These are phyloP conservation scores for Caenorhabditis auriculariae DNA, from an alignment of 2,888 invertebrate species.

Conservation along the genomic window DNA sequence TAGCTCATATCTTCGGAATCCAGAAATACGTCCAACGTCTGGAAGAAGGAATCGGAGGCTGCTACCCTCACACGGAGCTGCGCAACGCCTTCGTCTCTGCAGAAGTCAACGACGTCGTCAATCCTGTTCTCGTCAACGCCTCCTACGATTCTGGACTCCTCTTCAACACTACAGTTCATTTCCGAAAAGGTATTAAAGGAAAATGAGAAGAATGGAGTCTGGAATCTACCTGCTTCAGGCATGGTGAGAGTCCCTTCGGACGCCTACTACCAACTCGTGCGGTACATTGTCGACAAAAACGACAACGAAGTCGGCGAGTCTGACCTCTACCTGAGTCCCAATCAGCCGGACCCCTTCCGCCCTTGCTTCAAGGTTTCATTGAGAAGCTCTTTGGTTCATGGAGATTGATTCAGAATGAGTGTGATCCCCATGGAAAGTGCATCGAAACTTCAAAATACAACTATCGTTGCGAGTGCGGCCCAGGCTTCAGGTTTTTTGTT, in stretches of 20 bases:
- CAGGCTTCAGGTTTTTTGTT: too few relatives aligned
- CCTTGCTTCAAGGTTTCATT: conserved; percentile 56
- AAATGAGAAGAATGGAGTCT: too few relatives aligned
- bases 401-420: conserved; percentile 42
- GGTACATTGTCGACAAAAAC: conserved; percentile 55
- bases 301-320: conserved; percentile 61
- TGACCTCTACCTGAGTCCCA: conserved; percentile 57
- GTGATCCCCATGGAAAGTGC: conserved; percentile 58
- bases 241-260: conserved; percentile 59
- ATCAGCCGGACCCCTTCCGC: conserved; percentile 61
- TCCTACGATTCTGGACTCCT: conserved; percentile 60
- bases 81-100: conserved; percentile 53
- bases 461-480: conserved; percentile 59
- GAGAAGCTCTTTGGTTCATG: background rate
- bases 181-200: conserved; percentile 51
- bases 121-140: conserved; percentile 54
- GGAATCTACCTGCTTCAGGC: conserved; percentile 16
- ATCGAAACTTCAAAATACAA: conserved; percentile 57
- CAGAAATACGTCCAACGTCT: conserved; percentile 26
- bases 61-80: conserved; percentile 59
- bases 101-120: conserved; percentile 60
- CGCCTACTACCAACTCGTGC: conserved; percentile 55
- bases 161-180: conserved; percentile 62
- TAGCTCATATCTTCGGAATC: background rate
- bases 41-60: conserved; percentile 54